Percentiles rank a stretch among this genome's conserved stretches.
These are phyloP conservation scores for Embidobia sp. DNA, from an alignment of 2,888 invertebrate genomes.

Conservation along the genomic window DNA sequence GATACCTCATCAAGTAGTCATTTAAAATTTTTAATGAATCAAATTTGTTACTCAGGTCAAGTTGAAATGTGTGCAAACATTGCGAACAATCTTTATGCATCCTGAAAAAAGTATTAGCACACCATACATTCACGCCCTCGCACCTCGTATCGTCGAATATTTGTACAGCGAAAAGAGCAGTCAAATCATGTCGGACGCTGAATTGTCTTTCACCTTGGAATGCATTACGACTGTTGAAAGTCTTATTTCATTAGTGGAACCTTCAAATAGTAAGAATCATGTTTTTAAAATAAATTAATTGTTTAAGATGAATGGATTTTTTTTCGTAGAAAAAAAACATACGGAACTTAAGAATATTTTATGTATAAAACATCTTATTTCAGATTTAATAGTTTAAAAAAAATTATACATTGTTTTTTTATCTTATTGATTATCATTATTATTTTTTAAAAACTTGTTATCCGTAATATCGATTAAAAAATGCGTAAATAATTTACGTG, in stretches of 20 bases:
- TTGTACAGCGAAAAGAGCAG: constrained; percentile 86
- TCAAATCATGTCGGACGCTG: constrained; percentile 85
- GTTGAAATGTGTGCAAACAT: constrained; percentile 90
- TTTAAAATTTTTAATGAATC: background rate
- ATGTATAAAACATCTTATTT: too few species aligned
- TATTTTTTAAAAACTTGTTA: too few species aligned
- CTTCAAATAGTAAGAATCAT: constrained; percentile 90
- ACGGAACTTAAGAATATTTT: too few species aligned
- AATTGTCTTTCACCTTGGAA: constrained; percentile 88
- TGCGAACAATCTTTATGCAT: constrained; percentile 89
- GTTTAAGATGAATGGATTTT: too few species aligned
- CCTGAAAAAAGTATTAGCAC: constrained; percentile 87
- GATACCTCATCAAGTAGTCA: too few species aligned
- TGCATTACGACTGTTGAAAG: constrained; percentile 89
- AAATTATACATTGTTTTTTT: too few species aligned
- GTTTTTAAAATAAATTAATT: too few species aligned
- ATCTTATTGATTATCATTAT: too few species aligned
- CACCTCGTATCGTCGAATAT: constrained; percentile 89
- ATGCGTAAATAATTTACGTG: too few species aligned
- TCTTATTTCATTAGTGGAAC: constrained; percentile 88
- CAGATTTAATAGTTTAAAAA: too few species aligned
- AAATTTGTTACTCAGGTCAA: constrained; percentile 83
- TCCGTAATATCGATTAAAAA: too few species aligned
- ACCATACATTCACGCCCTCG: constrained; percentile 91
- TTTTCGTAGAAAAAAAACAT: too few species aligned